These are phyloP conservation scores for Cliona cf. orientalis DNA, from an alignment of 37 sponge, comb jelly and placozoan genomes.

Conservation along the genomic window DNA sequence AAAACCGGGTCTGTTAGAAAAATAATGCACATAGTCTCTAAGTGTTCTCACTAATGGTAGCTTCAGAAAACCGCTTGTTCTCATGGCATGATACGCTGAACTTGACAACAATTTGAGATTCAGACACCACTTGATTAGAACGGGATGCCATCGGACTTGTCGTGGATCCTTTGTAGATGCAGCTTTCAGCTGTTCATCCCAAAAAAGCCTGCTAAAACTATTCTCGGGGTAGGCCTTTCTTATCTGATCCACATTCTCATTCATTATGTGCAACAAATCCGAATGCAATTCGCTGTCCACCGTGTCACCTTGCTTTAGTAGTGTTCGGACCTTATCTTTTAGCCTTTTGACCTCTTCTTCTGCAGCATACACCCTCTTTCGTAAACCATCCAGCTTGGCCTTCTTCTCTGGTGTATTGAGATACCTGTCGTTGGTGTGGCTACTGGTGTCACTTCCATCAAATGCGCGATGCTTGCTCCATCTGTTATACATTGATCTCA, in stretches of 20 bases:
- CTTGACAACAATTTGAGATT: too few relatives aligned
- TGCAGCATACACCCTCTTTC: background rate
- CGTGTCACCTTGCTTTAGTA: background rate
- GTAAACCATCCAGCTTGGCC: background rate
- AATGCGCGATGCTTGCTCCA: background rate
- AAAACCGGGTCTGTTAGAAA: too few relatives aligned
- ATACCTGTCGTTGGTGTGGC: background rate
- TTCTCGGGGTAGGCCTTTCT: background rate
- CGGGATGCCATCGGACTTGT: conserved; percentile 36
- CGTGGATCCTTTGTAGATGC: conserved; percentile 6
- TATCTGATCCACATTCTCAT: background rate
- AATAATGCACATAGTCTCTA: too few relatives aligned
- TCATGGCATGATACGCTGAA: too few relatives aligned
- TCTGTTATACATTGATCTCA: background rate
- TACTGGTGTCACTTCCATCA: background rate
- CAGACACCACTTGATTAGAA: conserved; percentile 15
- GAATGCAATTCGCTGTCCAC: background rate
- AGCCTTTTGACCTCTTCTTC: background rate
- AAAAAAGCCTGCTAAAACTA: conserved; percentile 17
- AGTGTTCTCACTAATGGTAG: too few relatives aligned
- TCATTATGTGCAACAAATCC: conserved; percentile 3
- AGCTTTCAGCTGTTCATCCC: conserved; percentile 36
- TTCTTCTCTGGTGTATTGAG: conserved; percentile 8
- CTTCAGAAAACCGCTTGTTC: too few relatives aligned
- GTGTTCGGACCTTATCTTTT: background rate